Percentiles rank a stretch among this genome's conserved stretches.
Evolutionary conservation across 2,113 vertebrate genomes (phyloP).

Genomic region (Zeus faber): DNA sequence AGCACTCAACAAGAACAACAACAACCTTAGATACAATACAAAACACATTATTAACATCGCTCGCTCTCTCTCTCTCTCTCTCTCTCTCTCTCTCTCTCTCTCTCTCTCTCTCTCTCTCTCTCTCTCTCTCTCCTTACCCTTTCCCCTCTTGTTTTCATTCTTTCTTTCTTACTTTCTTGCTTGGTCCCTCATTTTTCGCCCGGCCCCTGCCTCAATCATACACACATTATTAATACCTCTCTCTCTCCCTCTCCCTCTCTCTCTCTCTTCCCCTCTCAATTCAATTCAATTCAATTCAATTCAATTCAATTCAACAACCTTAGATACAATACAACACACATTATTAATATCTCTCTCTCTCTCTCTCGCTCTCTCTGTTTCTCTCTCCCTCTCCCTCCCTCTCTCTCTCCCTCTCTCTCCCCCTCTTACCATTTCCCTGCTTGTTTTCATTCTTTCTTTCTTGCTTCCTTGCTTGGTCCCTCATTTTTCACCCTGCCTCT

Average conservation of each 20-base stretch:
- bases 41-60: too few species aligned
- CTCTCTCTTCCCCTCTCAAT: too few species aligned
- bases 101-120: not conserved
- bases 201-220: too few species aligned
- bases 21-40: too few species aligned
- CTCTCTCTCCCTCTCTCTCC: slow-evolving; percentile 3
- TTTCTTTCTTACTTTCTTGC: not conserved
- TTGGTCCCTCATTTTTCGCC: not conserved
- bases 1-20: too few species aligned
- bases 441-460: not conserved
- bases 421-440: not conserved
- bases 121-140: not conserved
- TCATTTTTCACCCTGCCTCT: not conserved
- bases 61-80: too few species aligned
- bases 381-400: not conserved
- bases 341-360: too few species aligned
- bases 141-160: not conserved
- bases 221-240: too few species aligned
- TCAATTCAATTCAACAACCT: too few species aligned
- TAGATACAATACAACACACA: too few species aligned
- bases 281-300: too few species aligned
- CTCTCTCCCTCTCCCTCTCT: not conserved
- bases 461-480: not conserved
- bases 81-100: not conserved
- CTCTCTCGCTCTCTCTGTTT: too few species aligned